Base-by-base conservation (phyloP, 2,113 vertebrate species). In the Neopipo cinnamomea region DNA sequence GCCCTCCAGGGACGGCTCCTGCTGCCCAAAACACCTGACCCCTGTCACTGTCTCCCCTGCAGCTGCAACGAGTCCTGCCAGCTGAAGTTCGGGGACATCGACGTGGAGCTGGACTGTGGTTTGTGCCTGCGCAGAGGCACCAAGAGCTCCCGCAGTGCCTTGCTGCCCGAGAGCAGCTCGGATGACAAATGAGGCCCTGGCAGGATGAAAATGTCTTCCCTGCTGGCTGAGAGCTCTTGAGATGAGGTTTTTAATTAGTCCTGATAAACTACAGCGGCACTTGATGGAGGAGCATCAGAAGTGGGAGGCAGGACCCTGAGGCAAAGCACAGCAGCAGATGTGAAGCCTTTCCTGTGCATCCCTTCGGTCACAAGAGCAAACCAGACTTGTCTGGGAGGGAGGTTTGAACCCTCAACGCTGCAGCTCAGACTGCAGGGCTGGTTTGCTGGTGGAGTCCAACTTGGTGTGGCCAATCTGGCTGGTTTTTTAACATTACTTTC, bases 101-200 rank as follows among this genome's bases (percentile, higher is more conserved):
- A 97, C 0, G 96, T 97, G 50, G 97, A 97, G 78, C 71, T 97
- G 62, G 97, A 97, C 91, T 96, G 96, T 1, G 72, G 95, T 13
- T 18, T 94, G 37, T 97, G 97, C 73, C 8, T 91, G 23, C 91
- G 18, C 62, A 91, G 53, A 28, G 39, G 71, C 59, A 65, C 35
- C 28, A 71, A 58, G 74, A 42, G 56, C 52, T 84, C 94, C 8
- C 7, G 81, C 2, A 7, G 84, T 0, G 35, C 96, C 30, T 62
- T 97, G 75, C 89, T 97, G 41, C 94, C 94, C 0, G 89, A 96
- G 75, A 46, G 41, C n/a, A 4, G 27, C 63, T 47, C 3, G 0
- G 96, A 97, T 1, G 95, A 97, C 44, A 95, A 97, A 62, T 97
- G 91, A 97, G 39, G 30, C 39, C 1, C 2, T 13, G 25, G 13